Evolutionary conservation across 1,140 invertebrate genomes (phyloP).

Genomic region (Drosophila kikkawai): DNA sequence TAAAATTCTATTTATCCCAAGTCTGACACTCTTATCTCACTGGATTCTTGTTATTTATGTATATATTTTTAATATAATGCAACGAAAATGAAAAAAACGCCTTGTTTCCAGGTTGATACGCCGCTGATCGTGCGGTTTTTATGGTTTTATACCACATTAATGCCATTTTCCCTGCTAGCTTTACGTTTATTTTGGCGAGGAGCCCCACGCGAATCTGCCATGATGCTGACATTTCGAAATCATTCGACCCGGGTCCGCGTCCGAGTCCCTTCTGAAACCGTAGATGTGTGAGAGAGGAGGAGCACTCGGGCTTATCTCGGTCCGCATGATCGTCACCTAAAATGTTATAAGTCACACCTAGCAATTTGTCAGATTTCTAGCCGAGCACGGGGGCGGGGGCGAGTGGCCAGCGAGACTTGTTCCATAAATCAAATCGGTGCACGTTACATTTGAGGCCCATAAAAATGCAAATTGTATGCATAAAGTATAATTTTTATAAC

Average conservation of each 20-base stretch:
- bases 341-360: conserved; percentile 77
- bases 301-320: conserved; percentile 25
- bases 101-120: conserved; percentile 56
- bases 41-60: not conserved
- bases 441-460: conserved; percentile 75
- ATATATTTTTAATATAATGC: not conserved
- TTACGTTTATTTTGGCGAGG: conserved; percentile 32
- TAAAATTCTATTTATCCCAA: not conserved
- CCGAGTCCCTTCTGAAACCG: conserved; percentile 54
- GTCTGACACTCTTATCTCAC: conserved; percentile 11
- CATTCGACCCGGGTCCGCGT: conserved; percentile 4
- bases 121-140: conserved; percentile 77
- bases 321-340: conserved; percentile 48
- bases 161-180: conserved; percentile 28
- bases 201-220: conserved; percentile 55
- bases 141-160: conserved; percentile 56
- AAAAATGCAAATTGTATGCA: conserved; percentile 83
- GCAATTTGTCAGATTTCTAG: conserved; percentile 69
- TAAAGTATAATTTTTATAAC: conserved; percentile 84
- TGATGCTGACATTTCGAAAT: conserved; percentile 53
- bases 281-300: conserved; percentile 73
- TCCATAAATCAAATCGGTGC: conserved; percentile 68
- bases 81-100: conserved; percentile 10
- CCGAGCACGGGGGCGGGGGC: conserved; percentile 46
- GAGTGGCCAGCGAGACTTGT: conserved; percentile 3